Conservation (phyloP, 2,113 vertebrate species). For the Gymnocephalus cernua region DNA sequence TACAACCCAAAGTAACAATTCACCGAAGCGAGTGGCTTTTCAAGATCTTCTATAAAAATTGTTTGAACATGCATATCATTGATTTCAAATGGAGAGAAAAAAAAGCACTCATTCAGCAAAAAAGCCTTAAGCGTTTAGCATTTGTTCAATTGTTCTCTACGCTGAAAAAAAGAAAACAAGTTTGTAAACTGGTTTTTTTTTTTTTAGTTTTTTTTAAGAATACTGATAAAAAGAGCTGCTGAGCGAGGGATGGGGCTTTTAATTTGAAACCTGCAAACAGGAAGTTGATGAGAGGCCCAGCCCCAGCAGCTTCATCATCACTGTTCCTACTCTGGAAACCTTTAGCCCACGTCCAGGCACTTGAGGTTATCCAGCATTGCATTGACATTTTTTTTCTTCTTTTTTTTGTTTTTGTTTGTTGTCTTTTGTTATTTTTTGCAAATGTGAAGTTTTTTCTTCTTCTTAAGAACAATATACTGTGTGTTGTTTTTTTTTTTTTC, state of each 20-base stretch:
- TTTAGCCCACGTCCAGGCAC: slow-evolving; percentile 80
- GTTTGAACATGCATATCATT: slow-evolving; percentile 70
- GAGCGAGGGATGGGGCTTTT: slow-evolving; percentile 55
- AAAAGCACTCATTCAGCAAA: slow-evolving; percentile 57
- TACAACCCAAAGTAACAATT: slow-evolving; percentile 74
- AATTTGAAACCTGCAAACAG: slow-evolving; percentile 64
- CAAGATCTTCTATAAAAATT: slow-evolving; percentile 70
- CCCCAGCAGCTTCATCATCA: slow-evolving; percentile 59
- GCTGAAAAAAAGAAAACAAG: slow-evolving; percentile 36
- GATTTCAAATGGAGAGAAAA: slow-evolving; percentile 57
- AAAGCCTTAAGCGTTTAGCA: slow-evolving; percentile 47
- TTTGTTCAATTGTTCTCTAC: slow-evolving; percentile 68
- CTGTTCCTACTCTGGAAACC: slow-evolving; percentile 82
- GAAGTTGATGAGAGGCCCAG: slow-evolving; percentile 43
- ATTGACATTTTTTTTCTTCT: slow-evolving; percentile 31
- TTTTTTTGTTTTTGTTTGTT: slow-evolving; percentile 14
- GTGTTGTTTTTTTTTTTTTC: slow-evolving; percentile 76
- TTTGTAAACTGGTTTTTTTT: slow-evolving; percentile 70
- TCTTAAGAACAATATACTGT: slow-evolving; percentile 42
- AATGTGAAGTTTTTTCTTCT: slow-evolving; percentile 58
- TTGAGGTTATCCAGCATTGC: slow-evolving; percentile 84
- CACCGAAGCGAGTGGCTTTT: slow-evolving; percentile 68
- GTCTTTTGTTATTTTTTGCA: slow-evolving; percentile 47
- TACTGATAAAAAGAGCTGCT: slow-evolving; percentile 76
- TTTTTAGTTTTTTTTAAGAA: slow-evolving; percentile 52